These are phyloP conservation scores for Trypoxylus dichotomus DNA, from an alignment of 1,140 invertebrate genomes.

Conservation along the genomic window DNA sequence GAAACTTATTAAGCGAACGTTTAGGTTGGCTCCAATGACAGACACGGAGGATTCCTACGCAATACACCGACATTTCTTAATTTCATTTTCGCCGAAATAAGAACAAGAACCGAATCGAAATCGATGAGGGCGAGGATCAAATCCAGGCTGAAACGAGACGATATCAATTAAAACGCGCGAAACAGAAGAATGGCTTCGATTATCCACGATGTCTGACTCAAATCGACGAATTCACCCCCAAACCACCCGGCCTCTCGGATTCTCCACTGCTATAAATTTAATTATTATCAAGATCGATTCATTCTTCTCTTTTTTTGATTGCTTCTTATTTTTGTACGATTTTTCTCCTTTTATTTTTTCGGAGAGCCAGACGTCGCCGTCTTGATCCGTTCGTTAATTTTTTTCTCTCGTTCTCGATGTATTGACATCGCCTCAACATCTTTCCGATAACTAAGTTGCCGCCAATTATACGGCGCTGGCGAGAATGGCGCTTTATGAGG, in stretches of 20 bases:
- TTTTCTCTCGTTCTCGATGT: neutral
- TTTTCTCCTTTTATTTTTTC: neutral
- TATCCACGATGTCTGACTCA: neutral
- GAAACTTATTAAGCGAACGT: no score
- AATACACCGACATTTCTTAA: no score
- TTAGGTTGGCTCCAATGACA: no score
- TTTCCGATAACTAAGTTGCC: neutral
- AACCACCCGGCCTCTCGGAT: neutral
- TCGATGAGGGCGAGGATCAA: no score
- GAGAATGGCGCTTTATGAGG: neutral
- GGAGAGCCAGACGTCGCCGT: neutral
- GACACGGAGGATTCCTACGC: no score
- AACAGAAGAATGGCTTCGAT: neutral
- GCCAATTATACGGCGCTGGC: neutral
- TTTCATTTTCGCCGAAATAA: no score
- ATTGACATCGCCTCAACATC: neutral
- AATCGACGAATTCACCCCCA: neutral
- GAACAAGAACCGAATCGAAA: no score
- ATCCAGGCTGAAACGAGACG: neutral
- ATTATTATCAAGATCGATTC: neutral
- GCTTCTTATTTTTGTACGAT: neutral
- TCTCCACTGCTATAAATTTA: neutral
- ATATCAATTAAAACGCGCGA: neutral
- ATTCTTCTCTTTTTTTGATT: neutral
- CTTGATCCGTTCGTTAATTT: neutral